Conservation (phyloP, 2,888 invertebrate genomes). For the Tetragonisca angustula region DNA sequence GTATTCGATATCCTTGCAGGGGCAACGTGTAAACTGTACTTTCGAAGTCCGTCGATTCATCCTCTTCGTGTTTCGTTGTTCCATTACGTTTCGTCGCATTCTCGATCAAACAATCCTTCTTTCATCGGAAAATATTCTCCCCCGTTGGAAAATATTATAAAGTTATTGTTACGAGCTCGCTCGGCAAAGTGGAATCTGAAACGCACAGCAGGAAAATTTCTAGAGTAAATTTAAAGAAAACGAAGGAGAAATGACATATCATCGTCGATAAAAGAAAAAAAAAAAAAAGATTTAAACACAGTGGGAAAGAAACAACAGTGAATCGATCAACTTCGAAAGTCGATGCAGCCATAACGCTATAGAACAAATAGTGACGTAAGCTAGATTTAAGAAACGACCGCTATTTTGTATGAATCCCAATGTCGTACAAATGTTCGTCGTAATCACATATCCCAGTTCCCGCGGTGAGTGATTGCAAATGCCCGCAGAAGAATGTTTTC, state of each 20-base stretch:
- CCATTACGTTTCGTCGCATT: neutral
- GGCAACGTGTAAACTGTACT: constrained; percentile 66
- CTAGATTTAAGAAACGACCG: constrained; percentile 79
- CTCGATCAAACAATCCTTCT: neutral
- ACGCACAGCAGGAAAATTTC: neutral
- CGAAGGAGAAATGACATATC: neutral
- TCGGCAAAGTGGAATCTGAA: neutral
- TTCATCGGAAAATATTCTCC: no score
- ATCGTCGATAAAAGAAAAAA: neutral
- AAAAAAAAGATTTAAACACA: no score
- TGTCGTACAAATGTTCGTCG: constrained; percentile 82
- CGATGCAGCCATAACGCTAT: constrained; percentile 65
- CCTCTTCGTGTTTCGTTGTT: constrained; percentile 23
- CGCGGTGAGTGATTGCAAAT: constrained; percentile 67
- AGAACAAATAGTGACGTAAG: constrained; percentile 77
- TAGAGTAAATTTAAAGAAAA: neutral
- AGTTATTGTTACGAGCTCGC: neutral
- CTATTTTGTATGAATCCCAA: constrained; percentile 83
- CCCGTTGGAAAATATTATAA: no score
- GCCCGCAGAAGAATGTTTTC: constrained; percentile 61
- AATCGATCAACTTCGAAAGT: constrained; percentile 64
- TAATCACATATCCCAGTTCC: constrained; percentile 78
- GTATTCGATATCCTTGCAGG: constrained; percentile 75
- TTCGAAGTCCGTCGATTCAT: constrained; percentile 61
- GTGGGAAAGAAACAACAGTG: constrained; percentile 7